Conservation (phyloP, 1,140 invertebrate species). For the Anoplolepis gracilipes region DNA sequence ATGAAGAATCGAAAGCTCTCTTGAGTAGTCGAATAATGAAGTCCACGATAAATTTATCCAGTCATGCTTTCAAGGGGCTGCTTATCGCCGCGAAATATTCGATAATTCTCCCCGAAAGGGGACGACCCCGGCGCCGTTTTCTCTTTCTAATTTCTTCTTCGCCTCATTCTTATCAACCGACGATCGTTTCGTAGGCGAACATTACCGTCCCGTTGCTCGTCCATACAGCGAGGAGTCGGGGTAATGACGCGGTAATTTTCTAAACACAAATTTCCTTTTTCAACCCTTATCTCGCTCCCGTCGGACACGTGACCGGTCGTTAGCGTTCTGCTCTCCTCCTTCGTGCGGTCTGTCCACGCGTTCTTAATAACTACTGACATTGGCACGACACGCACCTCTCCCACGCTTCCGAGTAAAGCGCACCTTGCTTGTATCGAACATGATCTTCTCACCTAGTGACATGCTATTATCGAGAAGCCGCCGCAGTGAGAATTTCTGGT, state of each 20-base stretch:
- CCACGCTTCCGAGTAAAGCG: slow-evolving; percentile 24
- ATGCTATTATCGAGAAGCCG: slow-evolving; percentile 28
- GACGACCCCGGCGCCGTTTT: slow-evolving; percentile 22
- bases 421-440: slow-evolving; percentile 42
- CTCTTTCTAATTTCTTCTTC: slow-evolving; percentile 76
- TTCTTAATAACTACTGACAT: slow-evolving; percentile 41
- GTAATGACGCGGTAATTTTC: slow-evolving; percentile 82
- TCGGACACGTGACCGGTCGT: slow-evolving; percentile 79
- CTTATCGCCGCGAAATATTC: slow-evolving; percentile 69
- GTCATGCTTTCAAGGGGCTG: slow-evolving; percentile 72
- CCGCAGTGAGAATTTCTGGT: background rate
- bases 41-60: slow-evolving; percentile 68
- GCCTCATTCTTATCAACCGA: slow-evolving; percentile 72
- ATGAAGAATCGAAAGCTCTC: slow-evolving; percentile 69
- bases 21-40: slow-evolving; percentile 67
- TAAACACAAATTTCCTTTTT: slow-evolving; percentile 82
- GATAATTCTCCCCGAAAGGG: slow-evolving; percentile 61
- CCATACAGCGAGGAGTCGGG: slow-evolving; percentile 37
- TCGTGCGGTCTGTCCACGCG: slow-evolving; percentile 59
- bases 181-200: slow-evolving; percentile 70
- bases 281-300: slow-evolving; percentile 70
- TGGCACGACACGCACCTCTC: slow-evolving; percentile 36
- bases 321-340: slow-evolving; percentile 70
- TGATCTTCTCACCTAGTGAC: slow-evolving; percentile 54
- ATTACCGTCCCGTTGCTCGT: slow-evolving; percentile 68